Evolutionary conservation across 2,888 invertebrate genomes (phyloP), one percentile per base, ranked within the genome.

Genomic region (Phania funesta): DNA sequence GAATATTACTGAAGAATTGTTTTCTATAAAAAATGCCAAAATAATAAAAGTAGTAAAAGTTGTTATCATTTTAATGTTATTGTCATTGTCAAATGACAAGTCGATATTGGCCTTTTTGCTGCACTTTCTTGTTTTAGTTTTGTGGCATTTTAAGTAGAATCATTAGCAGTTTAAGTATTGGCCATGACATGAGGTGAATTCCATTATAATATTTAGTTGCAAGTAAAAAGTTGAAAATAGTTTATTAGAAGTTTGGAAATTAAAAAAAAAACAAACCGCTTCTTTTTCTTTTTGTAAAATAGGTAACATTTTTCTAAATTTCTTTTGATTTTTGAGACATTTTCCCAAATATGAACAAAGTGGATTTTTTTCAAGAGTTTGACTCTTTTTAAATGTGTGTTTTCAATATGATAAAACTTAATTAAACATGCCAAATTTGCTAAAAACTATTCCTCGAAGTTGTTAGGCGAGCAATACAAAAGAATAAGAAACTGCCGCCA

Each of bases 21-120:
- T 52, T 71, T 58, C 38, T 52, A 56, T 60, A 48, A 50, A 81
- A 13, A 77, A 73, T 76, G 73, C 56, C 77, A 74, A 73, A 81
- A 76, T 76, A 80, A 80, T 80, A 81, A 73, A 81, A 81, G 81
- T 77, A 81, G 81, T 81, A 77, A 81, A 77, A 81, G 81, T 81
- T 81, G 81, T 81, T 81, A 81, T 81, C 81, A 77, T 81, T 81
- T 81, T 77, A 81, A 81, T 81, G 73, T 81, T 81, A 81, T 81
- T 81, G 62, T 62, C 81, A 81, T 76, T 80, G 71, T 60, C 75
- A 54, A 77, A 73, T 73, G 77, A 77, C 81, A 81, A 74, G 50
- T 73, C 76, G 64, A 77, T 77, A 81, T 56, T 77, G 62, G 35
- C 24, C 48, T 58, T 75, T 65, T 62, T 48, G 11, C 38, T 9